phyloP scores from a whole-genome alignment of 2,888 invertebrate genomes.

The Thera obeliscata region DNA sequence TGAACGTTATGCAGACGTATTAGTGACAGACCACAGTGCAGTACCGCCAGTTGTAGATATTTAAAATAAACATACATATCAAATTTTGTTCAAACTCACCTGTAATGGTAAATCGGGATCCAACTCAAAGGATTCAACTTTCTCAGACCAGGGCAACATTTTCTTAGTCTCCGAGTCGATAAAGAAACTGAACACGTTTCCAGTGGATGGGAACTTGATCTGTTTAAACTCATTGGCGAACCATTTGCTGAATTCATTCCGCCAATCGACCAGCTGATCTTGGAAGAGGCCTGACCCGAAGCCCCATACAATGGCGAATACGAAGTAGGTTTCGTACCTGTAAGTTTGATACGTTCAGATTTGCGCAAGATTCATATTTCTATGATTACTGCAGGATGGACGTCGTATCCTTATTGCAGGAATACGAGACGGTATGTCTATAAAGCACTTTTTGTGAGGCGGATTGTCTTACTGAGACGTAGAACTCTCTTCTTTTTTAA shows the following conservation, averaged over 20 bases:
- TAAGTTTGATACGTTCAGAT: constrained; percentile 6
- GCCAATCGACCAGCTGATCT: constrained; percentile 95
- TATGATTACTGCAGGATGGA: too few relatives aligned
- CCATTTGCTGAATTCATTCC: constrained; percentile 98
- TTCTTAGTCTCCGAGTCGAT: constrained; percentile 94
- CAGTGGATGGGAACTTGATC: constrained; percentile 93
- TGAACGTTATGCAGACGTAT: too few relatives aligned
- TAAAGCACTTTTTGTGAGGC: too few relatives aligned
- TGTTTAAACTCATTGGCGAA: constrained; percentile 96
- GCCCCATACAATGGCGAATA: constrained; percentile 95
- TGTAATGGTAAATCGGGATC: constrained; percentile 95
- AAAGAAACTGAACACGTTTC: constrained; percentile 94
- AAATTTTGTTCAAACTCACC: constrained; percentile 71
- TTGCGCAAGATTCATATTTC: background rate
- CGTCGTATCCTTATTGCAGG: too few relatives aligned
- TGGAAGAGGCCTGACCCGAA: constrained; percentile 96
- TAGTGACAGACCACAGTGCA: too few relatives aligned
- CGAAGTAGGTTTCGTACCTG: constrained; percentile 96
- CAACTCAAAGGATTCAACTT: constrained; percentile 90
- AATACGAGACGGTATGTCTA: too few relatives aligned
- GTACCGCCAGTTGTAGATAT: too few relatives aligned
- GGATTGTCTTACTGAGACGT: too few relatives aligned
- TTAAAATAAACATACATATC: too few relatives aligned
- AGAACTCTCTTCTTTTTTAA: too few relatives aligned
- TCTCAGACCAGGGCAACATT: constrained; percentile 94